Conservation (phyloP, 2,797 vertebrate genomes). For the Xiphophorus birchmanni region DNA sequence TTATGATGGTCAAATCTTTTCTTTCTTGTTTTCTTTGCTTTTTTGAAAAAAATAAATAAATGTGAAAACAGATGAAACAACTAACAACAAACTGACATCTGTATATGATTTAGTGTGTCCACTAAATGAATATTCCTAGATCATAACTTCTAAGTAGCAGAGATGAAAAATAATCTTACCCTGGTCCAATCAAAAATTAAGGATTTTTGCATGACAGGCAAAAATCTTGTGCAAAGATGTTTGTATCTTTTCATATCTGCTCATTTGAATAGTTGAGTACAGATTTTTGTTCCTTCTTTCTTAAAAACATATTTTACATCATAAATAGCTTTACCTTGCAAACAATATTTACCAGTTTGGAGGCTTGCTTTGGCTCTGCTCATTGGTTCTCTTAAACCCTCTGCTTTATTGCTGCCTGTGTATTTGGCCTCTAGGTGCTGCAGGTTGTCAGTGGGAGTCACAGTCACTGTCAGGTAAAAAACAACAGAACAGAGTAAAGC, state of each 20-base stretch:
- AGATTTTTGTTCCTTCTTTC: background rate
- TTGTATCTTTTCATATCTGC: background rate
- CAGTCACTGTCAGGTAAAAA: conserved; percentile 28
- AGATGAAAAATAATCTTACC: background rate
- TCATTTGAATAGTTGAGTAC: background rate
- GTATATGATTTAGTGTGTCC: background rate
- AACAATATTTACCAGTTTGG: conserved; percentile 18
- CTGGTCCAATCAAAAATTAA: conserved; percentile 7
- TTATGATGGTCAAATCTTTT: background rate
- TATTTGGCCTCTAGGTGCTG: conserved; percentile 46
- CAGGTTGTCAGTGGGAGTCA: conserved; percentile 52
- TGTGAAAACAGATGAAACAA: background rate
- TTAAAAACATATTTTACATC: background rate
- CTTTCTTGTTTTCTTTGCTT: background rate
- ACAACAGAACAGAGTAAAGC: background rate
- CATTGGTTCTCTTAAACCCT: background rate
- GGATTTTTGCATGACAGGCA: background rate
- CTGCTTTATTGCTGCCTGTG: conserved; percentile 15
- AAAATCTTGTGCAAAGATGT: background rate
- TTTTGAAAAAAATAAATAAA: background rate
- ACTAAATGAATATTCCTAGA: background rate
- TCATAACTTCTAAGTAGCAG: background rate
- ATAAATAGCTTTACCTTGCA: background rate
- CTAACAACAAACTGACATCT: background rate
- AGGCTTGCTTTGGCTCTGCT: background rate